A percentile compares a stretch with the other conserved stretches of the same genome.
These are phyloP conservation scores for Heterodera schachtii DNA, from an alignment of 1,140 invertebrate genomes.

Conservation along the genomic window DNA sequence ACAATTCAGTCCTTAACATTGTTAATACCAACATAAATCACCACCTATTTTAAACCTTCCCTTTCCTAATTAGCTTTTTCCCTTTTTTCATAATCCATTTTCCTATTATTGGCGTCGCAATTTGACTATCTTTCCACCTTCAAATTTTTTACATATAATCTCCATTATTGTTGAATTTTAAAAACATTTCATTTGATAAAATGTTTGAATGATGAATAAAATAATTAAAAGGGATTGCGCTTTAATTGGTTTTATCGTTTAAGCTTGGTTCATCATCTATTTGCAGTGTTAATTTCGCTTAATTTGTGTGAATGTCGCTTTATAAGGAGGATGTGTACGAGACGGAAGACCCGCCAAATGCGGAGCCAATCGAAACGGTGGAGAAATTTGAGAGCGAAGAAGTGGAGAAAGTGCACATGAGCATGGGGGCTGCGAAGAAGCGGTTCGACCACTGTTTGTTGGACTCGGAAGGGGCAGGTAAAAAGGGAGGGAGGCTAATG, in stretches of 20 bases:
- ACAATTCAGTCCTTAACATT: no score
- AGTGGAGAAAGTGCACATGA: slow-evolving; percentile 40
- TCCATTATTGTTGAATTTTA: background rate
- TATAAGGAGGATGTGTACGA: slow-evolving; percentile 45
- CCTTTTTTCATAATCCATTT: no score
- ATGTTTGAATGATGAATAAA: no score
- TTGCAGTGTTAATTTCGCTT: background rate
- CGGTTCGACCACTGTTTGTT: slow-evolving; percentile 35
- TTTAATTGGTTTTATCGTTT: no score
- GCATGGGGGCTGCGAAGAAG: slow-evolving; percentile 26
- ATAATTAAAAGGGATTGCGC: no score
- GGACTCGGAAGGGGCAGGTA: slow-evolving; percentile 34
- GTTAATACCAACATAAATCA: no score
- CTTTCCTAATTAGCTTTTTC: no score
- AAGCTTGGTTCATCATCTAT: background rate
- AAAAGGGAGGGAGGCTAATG: slow-evolving; percentile 11
- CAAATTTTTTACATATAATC: background rate
- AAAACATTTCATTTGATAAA: no score
- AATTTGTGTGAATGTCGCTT: slow-evolving; percentile 1
- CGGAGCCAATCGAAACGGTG: slow-evolving; percentile 16
- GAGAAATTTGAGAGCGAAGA: slow-evolving; percentile 36
- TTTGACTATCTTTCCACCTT: background rate
- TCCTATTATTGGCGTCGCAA: no score
- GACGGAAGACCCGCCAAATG: slow-evolving; percentile 38
- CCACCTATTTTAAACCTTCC: no score